Conservation (phyloP, 2,888 invertebrate species). For the Lordiphosa fenestrarum region DNA sequence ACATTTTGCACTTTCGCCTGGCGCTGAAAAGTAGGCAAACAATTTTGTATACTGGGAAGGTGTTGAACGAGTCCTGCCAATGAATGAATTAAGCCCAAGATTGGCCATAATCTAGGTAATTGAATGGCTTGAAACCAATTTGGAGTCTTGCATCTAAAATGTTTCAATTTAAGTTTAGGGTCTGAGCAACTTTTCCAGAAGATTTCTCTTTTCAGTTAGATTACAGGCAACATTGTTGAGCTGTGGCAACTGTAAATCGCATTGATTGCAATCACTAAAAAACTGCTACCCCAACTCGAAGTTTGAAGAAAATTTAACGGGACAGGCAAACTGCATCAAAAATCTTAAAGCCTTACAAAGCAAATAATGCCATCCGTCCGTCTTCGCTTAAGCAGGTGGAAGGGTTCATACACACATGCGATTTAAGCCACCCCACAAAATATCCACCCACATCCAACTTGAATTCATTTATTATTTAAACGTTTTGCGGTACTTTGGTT, state of each 20-base stretch:
- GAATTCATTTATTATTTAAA: slow-evolving; percentile 57
- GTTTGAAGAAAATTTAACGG: too few relatives aligned
- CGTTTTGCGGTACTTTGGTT: slow-evolving; percentile 48
- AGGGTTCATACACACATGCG: too few relatives aligned
- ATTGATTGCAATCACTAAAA: slow-evolving; percentile 10
- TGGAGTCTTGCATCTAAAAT: too few relatives aligned
- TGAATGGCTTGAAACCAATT: slow-evolving; percentile 2
- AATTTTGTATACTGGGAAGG: slow-evolving; percentile 1
- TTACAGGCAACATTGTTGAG: too few relatives aligned
- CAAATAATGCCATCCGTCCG: too few relatives aligned
- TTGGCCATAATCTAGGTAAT: not conserved
- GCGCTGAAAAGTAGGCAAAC: slow-evolving; percentile 12
- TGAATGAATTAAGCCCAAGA: slow-evolving; percentile 1
- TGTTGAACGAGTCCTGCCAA: slow-evolving; percentile 5
- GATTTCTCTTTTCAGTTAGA: not conserved
- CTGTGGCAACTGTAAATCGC: slow-evolving; percentile 39
- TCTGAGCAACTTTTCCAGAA: not conserved
- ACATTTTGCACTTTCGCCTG: slow-evolving; percentile 19
- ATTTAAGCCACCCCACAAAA: too few relatives aligned
- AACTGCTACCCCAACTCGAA: not conserved
- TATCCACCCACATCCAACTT: slow-evolving; percentile 20
- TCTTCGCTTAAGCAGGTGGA: too few relatives aligned
- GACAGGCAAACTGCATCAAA: too few relatives aligned
- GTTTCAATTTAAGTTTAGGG: too few relatives aligned
- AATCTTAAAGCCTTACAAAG: too few relatives aligned